Conservation (phyloP, 2,113 vertebrate species). For the Semicossyphus pulcher region DNA sequence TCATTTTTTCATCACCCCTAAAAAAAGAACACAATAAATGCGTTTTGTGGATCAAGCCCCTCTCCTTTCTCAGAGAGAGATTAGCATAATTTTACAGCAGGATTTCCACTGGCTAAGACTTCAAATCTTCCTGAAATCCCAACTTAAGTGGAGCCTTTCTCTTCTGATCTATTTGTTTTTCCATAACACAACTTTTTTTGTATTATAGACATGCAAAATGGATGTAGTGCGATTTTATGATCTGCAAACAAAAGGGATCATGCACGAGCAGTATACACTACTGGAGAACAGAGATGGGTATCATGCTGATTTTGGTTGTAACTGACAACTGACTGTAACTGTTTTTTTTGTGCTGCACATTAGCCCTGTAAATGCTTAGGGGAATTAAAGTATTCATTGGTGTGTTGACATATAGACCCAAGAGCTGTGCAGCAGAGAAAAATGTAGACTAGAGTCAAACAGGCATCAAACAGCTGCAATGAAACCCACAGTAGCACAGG, state of each 20-base stretch:
- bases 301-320: not conserved
- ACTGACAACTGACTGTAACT: no score
- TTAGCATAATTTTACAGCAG: conserved; percentile 74
- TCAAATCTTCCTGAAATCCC: conserved; percentile 69
- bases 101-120: conserved; percentile 71
- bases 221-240: conserved; percentile 3
- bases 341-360: not conserved
- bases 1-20: conserved; percentile 22
- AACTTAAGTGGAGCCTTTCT: conserved; percentile 45
- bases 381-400: conserved; percentile 18
- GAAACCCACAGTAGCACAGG: conserved; percentile 23
- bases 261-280: not conserved
- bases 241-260: conserved; percentile 17
- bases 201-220: conserved; percentile 17
- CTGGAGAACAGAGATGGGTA: conserved; percentile 12
- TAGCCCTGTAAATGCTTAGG: conserved; percentile 1
- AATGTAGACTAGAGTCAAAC: conserved; percentile 35
- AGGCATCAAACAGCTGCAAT: conserved; percentile 14
- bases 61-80: conserved; percentile 59
- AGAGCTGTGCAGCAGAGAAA: not conserved
- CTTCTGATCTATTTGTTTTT: conserved; percentile 42
- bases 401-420: conserved; percentile 3
- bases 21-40: conserved; percentile 42
- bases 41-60: conserved; percentile 43
- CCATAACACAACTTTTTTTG: not conserved